Base-by-base conservation (phyloP, 2,888 invertebrate genomes). In the Tenthredo livida region DNA sequence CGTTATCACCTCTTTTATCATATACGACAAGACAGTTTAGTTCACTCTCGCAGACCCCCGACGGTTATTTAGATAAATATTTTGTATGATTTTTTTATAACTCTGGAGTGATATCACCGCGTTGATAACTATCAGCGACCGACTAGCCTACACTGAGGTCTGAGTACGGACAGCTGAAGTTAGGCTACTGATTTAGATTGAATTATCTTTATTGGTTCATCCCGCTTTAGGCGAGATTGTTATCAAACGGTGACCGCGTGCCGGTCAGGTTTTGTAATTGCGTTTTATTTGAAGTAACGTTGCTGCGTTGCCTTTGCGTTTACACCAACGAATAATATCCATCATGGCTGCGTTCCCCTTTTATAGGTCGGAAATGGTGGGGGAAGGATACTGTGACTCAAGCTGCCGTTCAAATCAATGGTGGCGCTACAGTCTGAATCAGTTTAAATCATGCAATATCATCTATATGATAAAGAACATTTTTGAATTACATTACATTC, bases 141-240 rank as follows among this genome's bases (percentile, higher is more conserved):
- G 93, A 92, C 93, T 93, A 93, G 93, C 91, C 93, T 93, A 91
- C 93, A 93, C 93, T 93, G 93, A 93, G 92, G 92, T 91, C 93
- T 93, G 92, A 93, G 93, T 89, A 88, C 93, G 93, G 92, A 91
- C 92, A 91, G 90, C 88, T 90, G 87, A 89, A 90, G 88, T 91
- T 89, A 89, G 88, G 88, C 88, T 88, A 90, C 89, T 88, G 89
- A 84, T 86, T 85, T 82, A 86, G 90, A 90, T 90, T 88, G 88
- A 89, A 88, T 85, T 83, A 86, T 86, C 86, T 89, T 87, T 78
- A 85, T 89, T 92, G 91, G 90, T 91, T 91, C 91, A 92, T 92
- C 87, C 88, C 90, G 91, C 86, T 86, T 86, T 87, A 33, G 33
- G 61, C 85, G 61, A 84, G 85, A 85, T 84, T 58, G 58, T 37